Percentiles rank a stretch among this genome's conserved stretches.
phyloP scores from a whole-genome alignment of 2,113 vertebrate species.

The Pteruthius melanotis region DNA sequence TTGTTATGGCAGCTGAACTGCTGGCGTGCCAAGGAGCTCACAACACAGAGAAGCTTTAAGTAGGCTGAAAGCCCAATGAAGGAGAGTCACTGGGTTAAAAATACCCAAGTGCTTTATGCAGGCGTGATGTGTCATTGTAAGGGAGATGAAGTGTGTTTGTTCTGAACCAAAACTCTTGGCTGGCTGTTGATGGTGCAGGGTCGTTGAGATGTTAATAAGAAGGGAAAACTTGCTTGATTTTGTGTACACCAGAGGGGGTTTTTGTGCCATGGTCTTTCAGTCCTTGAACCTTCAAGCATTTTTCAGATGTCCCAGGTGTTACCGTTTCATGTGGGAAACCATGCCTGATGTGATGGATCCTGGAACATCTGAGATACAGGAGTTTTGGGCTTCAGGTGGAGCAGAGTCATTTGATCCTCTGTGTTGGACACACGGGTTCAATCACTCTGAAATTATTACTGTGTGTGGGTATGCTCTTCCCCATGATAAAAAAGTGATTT shows the following conservation, averaged over 20 bases:
- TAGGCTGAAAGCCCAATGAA: neutral
- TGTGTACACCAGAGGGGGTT: fast-evolving
- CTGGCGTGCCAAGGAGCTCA: neutral
- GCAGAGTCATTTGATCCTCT: neutral
- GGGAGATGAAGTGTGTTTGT: neutral
- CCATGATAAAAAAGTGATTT: neutral
- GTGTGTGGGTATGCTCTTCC: neutral
- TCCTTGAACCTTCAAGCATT: neutral
- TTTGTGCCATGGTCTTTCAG: neutral
- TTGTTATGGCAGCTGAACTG: constrained; percentile 14
- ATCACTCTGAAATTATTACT: neutral
- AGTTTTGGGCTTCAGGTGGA: neutral
- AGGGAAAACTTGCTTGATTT: neutral
- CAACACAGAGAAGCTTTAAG: neutral
- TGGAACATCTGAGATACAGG: neutral
- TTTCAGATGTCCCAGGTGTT: neutral
- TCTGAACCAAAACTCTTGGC: neutral
- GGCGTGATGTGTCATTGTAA: neutral
- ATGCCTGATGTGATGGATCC: neutral
- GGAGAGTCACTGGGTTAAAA: constrained; percentile 33
- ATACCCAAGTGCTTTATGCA: neutral
- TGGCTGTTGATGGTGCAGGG: neutral
- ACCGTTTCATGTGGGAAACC: neutral
- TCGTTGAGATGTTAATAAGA: neutral
- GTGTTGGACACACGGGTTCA: neutral